phyloP scores from a whole-genome alignment of 2,888 invertebrate species.

The Eupithecia subfuscata region DNA sequence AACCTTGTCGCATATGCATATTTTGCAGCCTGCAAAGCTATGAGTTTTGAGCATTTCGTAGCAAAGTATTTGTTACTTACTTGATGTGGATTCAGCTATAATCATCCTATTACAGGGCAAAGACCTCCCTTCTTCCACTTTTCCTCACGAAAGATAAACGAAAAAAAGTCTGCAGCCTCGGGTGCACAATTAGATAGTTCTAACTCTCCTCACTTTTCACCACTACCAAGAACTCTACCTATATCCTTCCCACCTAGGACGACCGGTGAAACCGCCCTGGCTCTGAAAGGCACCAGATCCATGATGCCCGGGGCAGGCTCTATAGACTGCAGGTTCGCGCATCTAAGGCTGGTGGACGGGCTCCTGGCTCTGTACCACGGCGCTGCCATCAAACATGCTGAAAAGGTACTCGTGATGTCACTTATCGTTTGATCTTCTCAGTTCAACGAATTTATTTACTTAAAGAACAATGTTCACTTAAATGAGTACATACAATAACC shows the following conservation, averaged over 20 bases:
- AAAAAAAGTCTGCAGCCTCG: too few species aligned
- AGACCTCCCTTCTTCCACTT: background rate
- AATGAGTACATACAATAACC: too few species aligned
- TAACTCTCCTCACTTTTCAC: background rate
- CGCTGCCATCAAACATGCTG: constrained; percentile 87
- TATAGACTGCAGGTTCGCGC: constrained; percentile 74
- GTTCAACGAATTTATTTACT: too few species aligned
- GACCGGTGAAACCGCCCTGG: constrained; percentile 71
- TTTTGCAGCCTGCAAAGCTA: background rate
- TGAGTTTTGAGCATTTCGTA: background rate
- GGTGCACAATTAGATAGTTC: too few species aligned
- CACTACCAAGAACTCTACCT: background rate
- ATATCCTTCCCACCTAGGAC: constrained; percentile 49
- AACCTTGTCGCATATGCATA: too few species aligned
- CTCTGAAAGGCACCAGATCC: constrained; percentile 72
- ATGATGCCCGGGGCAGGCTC: constrained; percentile 79
- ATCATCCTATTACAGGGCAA: too few species aligned
- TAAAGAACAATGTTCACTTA: too few species aligned
- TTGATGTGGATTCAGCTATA: too few species aligned
- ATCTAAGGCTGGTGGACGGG: constrained; percentile 86
- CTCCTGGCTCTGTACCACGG: constrained; percentile 87
- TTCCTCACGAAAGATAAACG: background rate
- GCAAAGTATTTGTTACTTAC: background rate
- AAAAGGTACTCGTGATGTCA: constrained; percentile 63
- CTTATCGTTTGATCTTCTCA: background rate